A percentile compares a stretch with the other conserved stretches of the same genome.
These are phyloP conservation scores for Lasiurus cinereus DNA, from an alignment of 2,113 vertebrate species.

Conservation along the genomic window DNA sequence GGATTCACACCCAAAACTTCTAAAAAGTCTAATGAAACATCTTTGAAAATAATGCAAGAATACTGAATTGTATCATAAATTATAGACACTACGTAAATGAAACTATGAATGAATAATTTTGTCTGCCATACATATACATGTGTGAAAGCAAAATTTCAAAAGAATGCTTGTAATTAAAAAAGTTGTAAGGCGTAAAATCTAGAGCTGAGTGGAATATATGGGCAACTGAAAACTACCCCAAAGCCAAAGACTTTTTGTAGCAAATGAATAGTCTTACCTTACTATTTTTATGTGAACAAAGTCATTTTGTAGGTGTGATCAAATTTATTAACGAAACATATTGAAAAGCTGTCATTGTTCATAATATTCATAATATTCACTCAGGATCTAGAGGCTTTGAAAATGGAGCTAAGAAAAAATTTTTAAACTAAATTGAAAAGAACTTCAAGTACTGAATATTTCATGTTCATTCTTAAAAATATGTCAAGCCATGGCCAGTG, in stretches of 20 bases:
- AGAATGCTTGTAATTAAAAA: neutral
- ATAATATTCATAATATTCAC: neutral
- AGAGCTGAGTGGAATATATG: neutral
- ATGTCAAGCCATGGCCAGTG: neutral
- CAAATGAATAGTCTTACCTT: no score
- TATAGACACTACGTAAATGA: neutral
- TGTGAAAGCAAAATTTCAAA: constrained; percentile 35
- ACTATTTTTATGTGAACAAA: neutral
- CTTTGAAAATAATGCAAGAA: constrained; percentile 33
- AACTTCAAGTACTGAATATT: constrained; percentile 35
- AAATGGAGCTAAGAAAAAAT: constrained; percentile 49
- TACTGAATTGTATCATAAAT: constrained; percentile 11
- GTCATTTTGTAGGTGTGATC: neutral
- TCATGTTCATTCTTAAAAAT: constrained; percentile 20
- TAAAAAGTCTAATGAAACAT: constrained; percentile 3
- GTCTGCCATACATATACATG: neutral
- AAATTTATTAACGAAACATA: neutral
- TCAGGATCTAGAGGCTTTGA: neutral
- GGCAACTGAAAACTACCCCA: neutral
- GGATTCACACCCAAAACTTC: neutral
- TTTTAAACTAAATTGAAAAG: neutral
- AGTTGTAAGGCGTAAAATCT: neutral
- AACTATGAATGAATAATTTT: constrained; percentile 40
- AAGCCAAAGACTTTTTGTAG: no score
- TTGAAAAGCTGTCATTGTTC: constrained; percentile 21